Evolutionary conservation across 2,113 vertebrate genomes (phyloP).

Genomic region (Lynx canadensis): DNA sequence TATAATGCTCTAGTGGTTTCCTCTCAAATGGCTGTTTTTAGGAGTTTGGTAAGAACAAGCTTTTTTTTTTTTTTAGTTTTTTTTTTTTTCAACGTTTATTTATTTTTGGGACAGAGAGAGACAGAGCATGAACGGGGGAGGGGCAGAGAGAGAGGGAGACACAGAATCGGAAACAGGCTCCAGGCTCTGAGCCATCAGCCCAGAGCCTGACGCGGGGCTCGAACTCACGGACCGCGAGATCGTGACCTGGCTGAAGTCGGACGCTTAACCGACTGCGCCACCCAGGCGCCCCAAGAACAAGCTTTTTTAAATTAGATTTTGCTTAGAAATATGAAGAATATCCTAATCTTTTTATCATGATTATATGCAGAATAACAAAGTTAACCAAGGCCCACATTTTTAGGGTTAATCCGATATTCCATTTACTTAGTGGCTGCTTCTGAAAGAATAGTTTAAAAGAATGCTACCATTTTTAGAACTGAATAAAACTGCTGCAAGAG

Average conservation of each 20-base stretch:
- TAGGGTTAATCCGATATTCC: neutral
- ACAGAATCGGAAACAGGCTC: no score
- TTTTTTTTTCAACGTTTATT: no score
- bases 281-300: neutral
- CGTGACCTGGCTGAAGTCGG: no score
- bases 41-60: neutral
- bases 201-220: no score
- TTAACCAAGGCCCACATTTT: neutral
- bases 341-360: neutral
- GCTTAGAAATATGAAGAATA: neutral
- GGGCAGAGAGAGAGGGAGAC: no score
- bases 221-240: no score
- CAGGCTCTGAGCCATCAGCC: no score
- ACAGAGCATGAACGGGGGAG: no score
- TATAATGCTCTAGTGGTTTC: neutral
- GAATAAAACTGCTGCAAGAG: neutral
- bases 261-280: no score
- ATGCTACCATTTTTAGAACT: neutral
- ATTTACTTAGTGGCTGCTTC: neutral
- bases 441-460: neutral
- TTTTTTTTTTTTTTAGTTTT: neutral
- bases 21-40: neutral
- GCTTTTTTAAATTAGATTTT: neutral
- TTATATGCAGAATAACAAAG: neutral
- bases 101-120: no score